Percentiles rank a stretch among this genome's conserved stretches.
Evolutionary conservation across 2,113 vertebrate genomes (phyloP).

Genomic region (Ginglymostoma cirratum): DNA sequence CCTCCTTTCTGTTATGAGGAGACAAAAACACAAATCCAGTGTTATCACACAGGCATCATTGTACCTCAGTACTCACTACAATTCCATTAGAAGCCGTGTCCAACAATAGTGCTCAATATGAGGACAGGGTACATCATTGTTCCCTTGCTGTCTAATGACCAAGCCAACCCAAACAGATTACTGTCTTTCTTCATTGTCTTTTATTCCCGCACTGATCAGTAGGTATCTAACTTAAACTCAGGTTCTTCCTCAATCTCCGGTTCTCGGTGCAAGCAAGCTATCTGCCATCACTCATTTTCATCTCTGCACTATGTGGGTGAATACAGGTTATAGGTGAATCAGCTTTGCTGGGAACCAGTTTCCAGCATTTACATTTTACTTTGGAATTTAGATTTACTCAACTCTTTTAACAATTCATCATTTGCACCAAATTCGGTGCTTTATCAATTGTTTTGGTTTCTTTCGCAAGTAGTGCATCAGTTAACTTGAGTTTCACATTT

Average conservation of each 20-base stretch:
- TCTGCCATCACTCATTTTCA: background rate
- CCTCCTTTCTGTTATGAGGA: conserved; percentile 79
- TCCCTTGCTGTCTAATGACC: background rate
- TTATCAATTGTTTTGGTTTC: background rate
- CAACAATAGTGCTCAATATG: no score
- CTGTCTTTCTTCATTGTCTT: background rate
- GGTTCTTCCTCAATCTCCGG: background rate
- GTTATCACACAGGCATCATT: background rate
- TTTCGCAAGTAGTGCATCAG: background rate
- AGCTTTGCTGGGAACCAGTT: background rate
- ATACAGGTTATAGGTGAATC: background rate
- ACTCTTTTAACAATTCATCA: background rate
- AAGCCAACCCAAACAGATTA: background rate
- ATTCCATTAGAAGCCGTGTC: background rate
- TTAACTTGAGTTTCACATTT: background rate
- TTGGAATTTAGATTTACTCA: background rate
- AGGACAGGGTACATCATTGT: background rate
- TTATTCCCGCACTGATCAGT: background rate
- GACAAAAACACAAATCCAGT: background rate
- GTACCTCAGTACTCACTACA: no score
- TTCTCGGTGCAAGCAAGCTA: background rate
- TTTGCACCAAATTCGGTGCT: background rate
- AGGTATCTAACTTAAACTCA: background rate
- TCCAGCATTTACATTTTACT: background rate
- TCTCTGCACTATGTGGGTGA: background rate